Percentiles rank a stretch among this genome's conserved stretches.
phyloP scores from a whole-genome alignment of 2,797 vertebrate genomes.

The Microctenopoma lineatum region DNA sequence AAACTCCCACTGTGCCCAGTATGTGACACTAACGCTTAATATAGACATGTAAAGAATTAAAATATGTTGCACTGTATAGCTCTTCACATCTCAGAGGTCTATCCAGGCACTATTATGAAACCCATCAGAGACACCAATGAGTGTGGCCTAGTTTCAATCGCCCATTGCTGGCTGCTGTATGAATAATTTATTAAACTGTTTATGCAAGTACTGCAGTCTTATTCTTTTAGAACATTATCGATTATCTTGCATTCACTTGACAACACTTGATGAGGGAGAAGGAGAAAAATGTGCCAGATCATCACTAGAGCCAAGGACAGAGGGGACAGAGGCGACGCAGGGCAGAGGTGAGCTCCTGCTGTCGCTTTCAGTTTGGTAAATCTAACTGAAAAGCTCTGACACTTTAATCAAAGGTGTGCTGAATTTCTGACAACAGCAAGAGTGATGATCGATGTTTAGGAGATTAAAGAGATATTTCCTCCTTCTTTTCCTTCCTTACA shows the following conservation, averaged over 20 bases:
- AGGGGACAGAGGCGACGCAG: constrained; percentile 8
- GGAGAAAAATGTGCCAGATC: constrained; percentile 21
- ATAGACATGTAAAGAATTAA: constrained; percentile 56
- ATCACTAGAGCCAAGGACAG: constrained; percentile 40
- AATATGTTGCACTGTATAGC: constrained; percentile 38
- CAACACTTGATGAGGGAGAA: constrained; percentile 49
- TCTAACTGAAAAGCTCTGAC: constrained; percentile 37
- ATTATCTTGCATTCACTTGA: constrained; percentile 55
- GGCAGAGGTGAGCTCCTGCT: constrained; percentile 43
- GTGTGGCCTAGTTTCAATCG: constrained; percentile 76
- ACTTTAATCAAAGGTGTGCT: constrained; percentile 58
- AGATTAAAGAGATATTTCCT: constrained; percentile 58
- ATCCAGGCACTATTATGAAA: constrained; percentile 66
- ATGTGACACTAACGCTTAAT: constrained; percentile 57
- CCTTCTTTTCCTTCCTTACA: constrained; percentile 8
- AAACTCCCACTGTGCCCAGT: constrained; percentile 11
- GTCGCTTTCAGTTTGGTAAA: constrained; percentile 28
- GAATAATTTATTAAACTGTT: constrained; percentile 80
- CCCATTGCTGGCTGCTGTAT: constrained; percentile 63
- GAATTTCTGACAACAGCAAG: constrained; percentile 26
- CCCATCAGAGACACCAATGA: constrained; percentile 70
- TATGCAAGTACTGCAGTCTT: constrained; percentile 73
- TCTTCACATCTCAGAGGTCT: constrained; percentile 62
- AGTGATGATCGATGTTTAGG: constrained; percentile 29
- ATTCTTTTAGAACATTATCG: constrained; percentile 73